Evolutionary conservation across 2,113 vertebrate species (phyloP).

Genomic region (Dipodomys merriami): DNA sequence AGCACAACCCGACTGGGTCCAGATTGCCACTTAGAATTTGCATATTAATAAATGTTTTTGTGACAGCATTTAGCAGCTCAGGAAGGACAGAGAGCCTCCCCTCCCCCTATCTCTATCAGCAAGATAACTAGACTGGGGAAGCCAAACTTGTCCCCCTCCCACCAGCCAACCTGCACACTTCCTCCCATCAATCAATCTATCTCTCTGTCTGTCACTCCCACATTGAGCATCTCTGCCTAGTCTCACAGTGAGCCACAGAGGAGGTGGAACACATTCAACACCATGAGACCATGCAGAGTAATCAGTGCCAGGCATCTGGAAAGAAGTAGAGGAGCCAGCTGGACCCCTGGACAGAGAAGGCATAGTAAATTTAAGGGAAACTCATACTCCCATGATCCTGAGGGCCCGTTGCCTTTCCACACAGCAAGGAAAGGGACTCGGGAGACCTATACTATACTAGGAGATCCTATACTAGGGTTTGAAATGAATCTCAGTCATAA

Average conservation of each 20-base stretch:
- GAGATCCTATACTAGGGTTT: background rate
- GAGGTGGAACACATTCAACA: background rate
- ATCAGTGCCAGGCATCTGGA: background rate
- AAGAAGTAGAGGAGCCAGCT: background rate
- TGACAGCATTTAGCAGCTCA: constrained; percentile 89
- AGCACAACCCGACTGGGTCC: constrained; percentile 89
- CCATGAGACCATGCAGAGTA: background rate
- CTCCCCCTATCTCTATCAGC: constrained; percentile 65
- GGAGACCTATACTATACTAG: too few species aligned
- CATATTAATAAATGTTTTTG: constrained; percentile 92
- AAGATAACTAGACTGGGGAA: constrained; percentile 82
- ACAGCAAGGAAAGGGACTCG: background rate
- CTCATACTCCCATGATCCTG: background rate
- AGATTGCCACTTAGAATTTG: constrained; percentile 91
- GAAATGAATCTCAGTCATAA: background rate
- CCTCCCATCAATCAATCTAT: background rate
- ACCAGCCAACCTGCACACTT: constrained; percentile 51
- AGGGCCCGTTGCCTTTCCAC: background rate
- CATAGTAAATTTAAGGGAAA: background rate
- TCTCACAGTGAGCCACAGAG: background rate
- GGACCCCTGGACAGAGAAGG: background rate
- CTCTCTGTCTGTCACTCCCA: background rate
- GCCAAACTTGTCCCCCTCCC: constrained; percentile 79
- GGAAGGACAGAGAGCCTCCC: constrained; percentile 85
- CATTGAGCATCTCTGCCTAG: background rate